phyloP scores from a whole-genome alignment of 2,797 vertebrate species.

The Coccyzus lansbergi region DNA sequence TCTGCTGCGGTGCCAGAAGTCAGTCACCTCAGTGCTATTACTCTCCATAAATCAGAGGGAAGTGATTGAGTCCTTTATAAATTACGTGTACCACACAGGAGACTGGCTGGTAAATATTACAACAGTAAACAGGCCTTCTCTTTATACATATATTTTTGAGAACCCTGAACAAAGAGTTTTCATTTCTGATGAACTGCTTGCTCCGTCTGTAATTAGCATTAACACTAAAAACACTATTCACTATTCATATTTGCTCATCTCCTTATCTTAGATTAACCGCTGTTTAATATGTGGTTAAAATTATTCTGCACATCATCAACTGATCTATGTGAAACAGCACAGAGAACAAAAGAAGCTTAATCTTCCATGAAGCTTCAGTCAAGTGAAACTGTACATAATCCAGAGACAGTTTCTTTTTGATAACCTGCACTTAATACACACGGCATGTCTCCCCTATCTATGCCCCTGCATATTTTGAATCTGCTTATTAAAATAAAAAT shows the following conservation, averaged over 20 bases:
- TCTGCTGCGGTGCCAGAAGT: background rate
- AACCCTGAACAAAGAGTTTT: background rate
- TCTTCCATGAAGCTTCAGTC: constrained; percentile 66
- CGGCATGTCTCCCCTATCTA: background rate
- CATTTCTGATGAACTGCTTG: constrained; percentile 42
- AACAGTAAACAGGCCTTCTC: background rate
- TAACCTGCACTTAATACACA: constrained; percentile 44
- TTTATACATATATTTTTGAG: constrained; percentile 19
- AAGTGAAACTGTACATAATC: constrained; percentile 65
- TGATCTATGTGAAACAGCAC: constrained; percentile 59
- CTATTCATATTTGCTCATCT: constrained; percentile 68
- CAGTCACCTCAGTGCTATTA: background rate
- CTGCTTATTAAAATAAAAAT: constrained; percentile 1
- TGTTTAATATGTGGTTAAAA: constrained; percentile 67
- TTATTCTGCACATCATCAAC: constrained; percentile 64
- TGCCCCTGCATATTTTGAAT: background rate
- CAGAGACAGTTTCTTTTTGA: constrained; percentile 63
- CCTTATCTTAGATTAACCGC: constrained; percentile 67
- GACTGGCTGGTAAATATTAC: constrained; percentile 11
- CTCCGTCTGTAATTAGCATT: constrained; percentile 58
- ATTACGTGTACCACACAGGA: background rate
- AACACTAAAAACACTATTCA: constrained; percentile 45
- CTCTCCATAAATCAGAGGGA: constrained; percentile 24
- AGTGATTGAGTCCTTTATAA: constrained; percentile 14
- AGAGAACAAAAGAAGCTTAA: constrained; percentile 72